These are phyloP conservation scores for Xiphophorus maculatus DNA, from an alignment of 2,113 vertebrate genomes.

Conservation along the genomic window DNA sequence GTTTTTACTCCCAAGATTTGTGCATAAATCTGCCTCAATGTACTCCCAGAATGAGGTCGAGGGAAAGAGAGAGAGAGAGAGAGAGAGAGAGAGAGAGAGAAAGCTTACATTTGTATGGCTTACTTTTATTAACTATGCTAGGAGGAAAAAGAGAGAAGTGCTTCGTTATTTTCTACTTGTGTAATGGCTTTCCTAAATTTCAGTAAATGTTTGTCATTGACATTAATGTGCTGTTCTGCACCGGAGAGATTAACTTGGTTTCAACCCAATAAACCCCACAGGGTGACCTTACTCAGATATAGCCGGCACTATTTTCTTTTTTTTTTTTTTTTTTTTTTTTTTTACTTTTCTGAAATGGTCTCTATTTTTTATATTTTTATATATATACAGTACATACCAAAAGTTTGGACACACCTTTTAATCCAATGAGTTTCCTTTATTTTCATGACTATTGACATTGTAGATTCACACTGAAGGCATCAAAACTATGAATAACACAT, in stretches of 20 bases:
- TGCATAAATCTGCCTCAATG: slow-evolving; percentile 22
- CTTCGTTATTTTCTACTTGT: slow-evolving; percentile 23
- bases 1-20: slow-evolving; percentile 42
- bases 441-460: too few species aligned
- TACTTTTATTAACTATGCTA: slow-evolving; percentile 30
- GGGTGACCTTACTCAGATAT: not conserved
- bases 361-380: not conserved
- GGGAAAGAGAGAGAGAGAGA: not conserved
- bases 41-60: slow-evolving; percentile 10
- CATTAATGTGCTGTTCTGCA: not conserved
- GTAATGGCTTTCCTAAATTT: slow-evolving; percentile 13
- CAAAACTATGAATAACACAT: too few species aligned
- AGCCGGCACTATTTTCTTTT: too few species aligned
- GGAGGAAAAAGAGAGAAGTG: not conserved
- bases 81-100: not conserved
- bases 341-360: not conserved
- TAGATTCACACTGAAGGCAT: too few species aligned
- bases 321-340: too few species aligned
- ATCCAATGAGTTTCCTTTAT: too few species aligned
- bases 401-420: too few species aligned
- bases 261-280: not conserved
- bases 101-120: slow-evolving; percentile 15
- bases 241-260: not conserved
- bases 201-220: slow-evolving; percentile 19
- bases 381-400: too few species aligned